Evolutionary conservation across 2,113 vertebrate species (phyloP).

Genomic region (Muscicapa adusta): DNA sequence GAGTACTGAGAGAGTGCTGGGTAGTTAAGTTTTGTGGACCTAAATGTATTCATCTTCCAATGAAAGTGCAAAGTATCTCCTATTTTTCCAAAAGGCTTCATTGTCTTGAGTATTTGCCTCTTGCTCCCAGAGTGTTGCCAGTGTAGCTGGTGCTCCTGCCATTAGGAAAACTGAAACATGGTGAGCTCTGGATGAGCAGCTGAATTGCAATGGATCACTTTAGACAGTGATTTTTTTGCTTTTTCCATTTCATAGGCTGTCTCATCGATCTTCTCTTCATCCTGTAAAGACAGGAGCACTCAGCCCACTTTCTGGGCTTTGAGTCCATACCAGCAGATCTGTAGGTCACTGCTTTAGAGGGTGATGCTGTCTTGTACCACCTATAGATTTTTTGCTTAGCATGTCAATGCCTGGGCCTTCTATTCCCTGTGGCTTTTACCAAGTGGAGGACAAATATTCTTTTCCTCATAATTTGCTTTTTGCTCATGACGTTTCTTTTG

Average conservation of each 20-base stretch:
- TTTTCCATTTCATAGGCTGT: slow-evolving; percentile 42
- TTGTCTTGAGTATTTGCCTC: neutral
- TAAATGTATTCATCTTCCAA: neutral
- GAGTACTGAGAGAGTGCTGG: neutral
- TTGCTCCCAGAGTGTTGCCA: neutral
- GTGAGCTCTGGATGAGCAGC: neutral
- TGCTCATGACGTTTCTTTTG: neutral
- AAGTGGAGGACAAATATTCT: neutral
- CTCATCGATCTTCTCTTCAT: slow-evolving; percentile 1
- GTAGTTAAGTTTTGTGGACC: neutral
- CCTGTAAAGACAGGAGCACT: slow-evolving; percentile 14
- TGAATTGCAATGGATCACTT: neutral
- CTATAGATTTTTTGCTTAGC: slow-evolving; percentile 46
- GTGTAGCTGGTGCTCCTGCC: neutral
- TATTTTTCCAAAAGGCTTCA: neutral
- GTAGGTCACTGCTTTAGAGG: slow-evolving; percentile 34
- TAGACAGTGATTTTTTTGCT: neutral
- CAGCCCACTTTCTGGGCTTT: neutral
- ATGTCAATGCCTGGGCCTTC: slow-evolving; percentile 2
- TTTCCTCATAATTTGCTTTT: slow-evolving; percentile 37
- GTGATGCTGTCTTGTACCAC: slow-evolving; percentile 31
- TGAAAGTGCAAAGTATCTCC: neutral
- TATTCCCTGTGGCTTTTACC: slow-evolving; percentile 1
- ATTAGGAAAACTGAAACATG: neutral
- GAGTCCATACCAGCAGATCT: neutral